Evolutionary conservation across 1,140 invertebrate genomes (phyloP).

Genomic region (Drosophila athabasca): DNA sequence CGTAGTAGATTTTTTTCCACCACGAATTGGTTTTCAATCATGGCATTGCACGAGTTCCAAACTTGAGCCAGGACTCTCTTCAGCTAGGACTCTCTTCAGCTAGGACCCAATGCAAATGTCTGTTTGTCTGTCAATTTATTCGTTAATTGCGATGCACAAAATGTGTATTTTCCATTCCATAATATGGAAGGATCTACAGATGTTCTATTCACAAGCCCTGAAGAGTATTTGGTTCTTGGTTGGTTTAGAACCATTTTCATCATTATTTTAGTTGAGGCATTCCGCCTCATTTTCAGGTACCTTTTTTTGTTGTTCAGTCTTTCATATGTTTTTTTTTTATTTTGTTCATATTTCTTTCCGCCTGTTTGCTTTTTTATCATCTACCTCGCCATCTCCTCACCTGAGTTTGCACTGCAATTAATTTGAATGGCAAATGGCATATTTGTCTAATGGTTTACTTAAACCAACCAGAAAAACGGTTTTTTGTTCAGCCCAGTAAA

Average conservation of each 20-base stretch:
- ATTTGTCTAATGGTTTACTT: conserved; percentile 19
- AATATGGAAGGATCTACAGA: neutral
- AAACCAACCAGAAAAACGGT: conserved; percentile 10
- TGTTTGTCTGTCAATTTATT: conserved; percentile 7
- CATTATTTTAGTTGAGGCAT: no score
- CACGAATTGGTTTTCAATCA: conserved; percentile 8
- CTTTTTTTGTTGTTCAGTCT: neutral
- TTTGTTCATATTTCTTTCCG: neutral
- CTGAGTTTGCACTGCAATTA: conserved; percentile 33
- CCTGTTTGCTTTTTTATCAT: conserved; percentile 8
- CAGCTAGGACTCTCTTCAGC: no score
- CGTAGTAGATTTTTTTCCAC: no score
- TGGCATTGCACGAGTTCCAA: neutral
- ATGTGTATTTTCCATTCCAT: no score
- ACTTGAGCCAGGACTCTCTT: no score
- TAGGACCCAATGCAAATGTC: no score
- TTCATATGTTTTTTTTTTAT: conserved; percentile 14
- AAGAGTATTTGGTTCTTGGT: no score
- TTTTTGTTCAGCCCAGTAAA: conserved; percentile 9
- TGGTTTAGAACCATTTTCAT: no score
- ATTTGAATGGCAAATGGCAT: conserved; percentile 28
- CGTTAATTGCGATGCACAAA: conserved; percentile 8
- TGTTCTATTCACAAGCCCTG: neutral
- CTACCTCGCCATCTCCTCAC: neutral
- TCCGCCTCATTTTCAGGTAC: neutral